Evolutionary conservation across 2,888 invertebrate genomes (phyloP).

Genomic region (Hemithea aestivaria): DNA sequence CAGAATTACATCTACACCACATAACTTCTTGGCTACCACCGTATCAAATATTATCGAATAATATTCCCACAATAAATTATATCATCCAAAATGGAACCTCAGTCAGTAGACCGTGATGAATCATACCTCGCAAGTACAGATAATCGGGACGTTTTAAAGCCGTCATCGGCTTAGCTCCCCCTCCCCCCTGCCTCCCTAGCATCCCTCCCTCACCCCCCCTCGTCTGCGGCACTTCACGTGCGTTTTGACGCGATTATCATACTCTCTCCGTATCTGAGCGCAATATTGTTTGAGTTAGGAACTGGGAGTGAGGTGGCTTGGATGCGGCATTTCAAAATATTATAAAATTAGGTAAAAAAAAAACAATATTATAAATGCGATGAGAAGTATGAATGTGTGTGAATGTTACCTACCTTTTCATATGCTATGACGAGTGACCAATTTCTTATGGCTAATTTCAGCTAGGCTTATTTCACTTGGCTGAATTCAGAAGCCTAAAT

Average conservation of each 20-base stretch:
- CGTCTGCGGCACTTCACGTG: slow-evolving; percentile 67
- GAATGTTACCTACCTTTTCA: too few relatives aligned
- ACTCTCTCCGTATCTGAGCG: slow-evolving; percentile 72
- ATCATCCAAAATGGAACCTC: slow-evolving; percentile 6
- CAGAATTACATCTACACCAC: too few relatives aligned
- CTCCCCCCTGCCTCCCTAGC: slow-evolving; percentile 14
- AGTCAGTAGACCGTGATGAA: slow-evolving; percentile 50
- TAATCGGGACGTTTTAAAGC: slow-evolving; percentile 76
- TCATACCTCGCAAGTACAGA: slow-evolving; percentile 62
- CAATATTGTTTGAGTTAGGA: slow-evolving; percentile 64
- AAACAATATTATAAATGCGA: not conserved
- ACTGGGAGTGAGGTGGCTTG: slow-evolving; percentile 19
- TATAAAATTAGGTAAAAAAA: not conserved
- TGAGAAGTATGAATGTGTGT: too few relatives aligned
- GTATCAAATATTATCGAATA: too few relatives aligned
- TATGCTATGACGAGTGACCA: too few relatives aligned
- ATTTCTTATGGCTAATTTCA: too few relatives aligned
- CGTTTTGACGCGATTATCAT: slow-evolving; percentile 80
- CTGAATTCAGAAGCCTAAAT: too few relatives aligned
- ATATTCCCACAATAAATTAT: not conserved
- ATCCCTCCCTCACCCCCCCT: slow-evolving; percentile 19
- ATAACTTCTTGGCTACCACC: too few relatives aligned
- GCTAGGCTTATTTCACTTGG: too few relatives aligned
- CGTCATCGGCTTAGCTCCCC: slow-evolving; percentile 64
- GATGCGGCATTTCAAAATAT: slow-evolving; percentile 31